These are phyloP conservation scores for Dermochelys coriacea DNA, from an alignment of 2,797 vertebrate species.

Conservation along the genomic window DNA sequence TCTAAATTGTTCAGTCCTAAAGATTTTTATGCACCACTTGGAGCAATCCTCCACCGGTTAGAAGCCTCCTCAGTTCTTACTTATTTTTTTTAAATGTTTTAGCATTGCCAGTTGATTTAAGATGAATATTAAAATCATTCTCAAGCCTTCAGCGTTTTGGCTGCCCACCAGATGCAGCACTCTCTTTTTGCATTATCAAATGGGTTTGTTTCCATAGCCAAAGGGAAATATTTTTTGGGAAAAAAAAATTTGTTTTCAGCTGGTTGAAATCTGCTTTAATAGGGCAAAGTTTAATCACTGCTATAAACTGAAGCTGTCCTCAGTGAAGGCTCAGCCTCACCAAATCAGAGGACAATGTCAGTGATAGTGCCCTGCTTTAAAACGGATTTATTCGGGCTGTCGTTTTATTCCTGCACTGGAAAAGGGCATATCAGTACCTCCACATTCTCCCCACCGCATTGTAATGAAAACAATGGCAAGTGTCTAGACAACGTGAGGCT, in stretches of 20 bases:
- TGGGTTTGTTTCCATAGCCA: slow-evolving; percentile 28
- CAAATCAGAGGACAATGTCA: neutral
- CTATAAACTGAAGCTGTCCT: neutral
- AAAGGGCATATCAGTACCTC: neutral
- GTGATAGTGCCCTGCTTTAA: neutral
- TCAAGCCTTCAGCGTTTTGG: slow-evolving; percentile 29
- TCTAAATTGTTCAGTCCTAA: neutral
- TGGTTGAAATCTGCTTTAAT: slow-evolving; percentile 22
- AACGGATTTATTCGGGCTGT: neutral
- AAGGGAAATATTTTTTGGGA: neutral
- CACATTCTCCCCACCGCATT: neutral
- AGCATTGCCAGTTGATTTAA: slow-evolving; percentile 1
- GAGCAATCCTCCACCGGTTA: neutral
- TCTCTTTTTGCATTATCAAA: slow-evolving; percentile 16
- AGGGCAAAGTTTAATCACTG: neutral
- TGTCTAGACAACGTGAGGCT: neutral
- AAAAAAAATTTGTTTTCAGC: neutral
- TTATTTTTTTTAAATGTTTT: slow-evolving; percentile 15
- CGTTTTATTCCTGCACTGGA: neutral
- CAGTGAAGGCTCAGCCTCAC: neutral
- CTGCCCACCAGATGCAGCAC: slow-evolving; percentile 13
- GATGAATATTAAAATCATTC: slow-evolving; percentile 13
- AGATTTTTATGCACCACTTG: neutral
- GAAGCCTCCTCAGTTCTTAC: neutral
- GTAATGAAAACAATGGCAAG: neutral